phyloP scores from a whole-genome alignment of 2,797 vertebrate species.

The Philypnodon macrostomus region DNA sequence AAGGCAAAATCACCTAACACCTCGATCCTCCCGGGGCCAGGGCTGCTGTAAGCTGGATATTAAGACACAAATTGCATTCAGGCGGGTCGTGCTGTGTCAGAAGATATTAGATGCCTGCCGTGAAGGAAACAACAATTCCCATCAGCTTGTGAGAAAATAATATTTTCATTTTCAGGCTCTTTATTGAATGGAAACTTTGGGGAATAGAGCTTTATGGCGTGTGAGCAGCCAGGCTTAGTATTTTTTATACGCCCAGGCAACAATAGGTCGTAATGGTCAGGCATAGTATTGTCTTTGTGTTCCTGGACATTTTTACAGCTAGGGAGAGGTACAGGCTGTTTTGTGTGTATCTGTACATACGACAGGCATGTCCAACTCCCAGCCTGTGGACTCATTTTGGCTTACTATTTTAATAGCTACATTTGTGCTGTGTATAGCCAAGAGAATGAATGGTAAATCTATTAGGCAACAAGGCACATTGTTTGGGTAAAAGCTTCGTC shows the following conservation, averaged over 20 bases:
- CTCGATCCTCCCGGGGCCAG: conserved; percentile 81
- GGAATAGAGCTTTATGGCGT: conserved; percentile 89
- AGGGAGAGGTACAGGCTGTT: conserved; percentile 35
- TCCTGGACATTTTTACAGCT: conserved; percentile 65
- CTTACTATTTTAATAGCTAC: no score
- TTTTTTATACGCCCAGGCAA: conserved; percentile 80
- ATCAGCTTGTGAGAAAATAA: conserved; percentile 96
- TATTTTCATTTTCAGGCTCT: conserved; percentile 97
- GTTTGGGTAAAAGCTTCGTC: no score
- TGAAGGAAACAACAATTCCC: conserved; percentile 98
- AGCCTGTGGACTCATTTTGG: no score
- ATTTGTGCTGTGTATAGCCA: no score
- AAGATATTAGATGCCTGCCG: conserved; percentile 97
- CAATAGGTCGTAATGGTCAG: conserved; percentile 84
- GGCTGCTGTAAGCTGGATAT: conserved; percentile 93
- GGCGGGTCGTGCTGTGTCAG: conserved; percentile 93
- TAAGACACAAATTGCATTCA: conserved; percentile 99
- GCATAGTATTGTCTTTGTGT: conserved; percentile 64
- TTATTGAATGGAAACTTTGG: conserved; percentile 98
- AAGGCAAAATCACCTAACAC: conserved; percentile 69
- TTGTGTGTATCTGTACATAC: conserved; percentile 10
- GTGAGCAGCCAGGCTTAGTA: conserved; percentile 75
- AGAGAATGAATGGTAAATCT: no score
- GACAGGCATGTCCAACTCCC: neutral
- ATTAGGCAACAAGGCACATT: no score